Conservation (phyloP, 2,797 vertebrate genomes). For the Rachycentron canadum region DNA sequence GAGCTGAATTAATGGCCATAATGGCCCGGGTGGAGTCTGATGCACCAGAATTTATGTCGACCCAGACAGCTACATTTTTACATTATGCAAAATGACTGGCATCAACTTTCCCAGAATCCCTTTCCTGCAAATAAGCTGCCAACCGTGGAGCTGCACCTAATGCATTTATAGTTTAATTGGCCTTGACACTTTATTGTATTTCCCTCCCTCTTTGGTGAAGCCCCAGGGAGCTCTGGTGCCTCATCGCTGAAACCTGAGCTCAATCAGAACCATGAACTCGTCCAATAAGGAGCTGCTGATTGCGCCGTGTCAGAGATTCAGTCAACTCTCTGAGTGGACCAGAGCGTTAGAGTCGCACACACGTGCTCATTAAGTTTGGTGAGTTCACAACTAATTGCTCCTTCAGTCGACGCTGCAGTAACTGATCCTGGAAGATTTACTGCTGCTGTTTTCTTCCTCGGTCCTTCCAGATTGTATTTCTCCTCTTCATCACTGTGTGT, state of each 20-base stretch:
- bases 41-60: slow-evolving; percentile 42
- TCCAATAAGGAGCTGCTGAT: slow-evolving; percentile 75
- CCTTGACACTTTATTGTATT: slow-evolving; percentile 81
- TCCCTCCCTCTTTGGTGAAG: slow-evolving; percentile 75
- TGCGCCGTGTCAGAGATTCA: slow-evolving; percentile 82
- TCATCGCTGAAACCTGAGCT: slow-evolving; percentile 84
- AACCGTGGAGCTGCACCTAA: slow-evolving; percentile 57
- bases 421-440: slow-evolving; percentile 52
- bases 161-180: slow-evolving; percentile 78
- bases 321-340: slow-evolving; percentile 47
- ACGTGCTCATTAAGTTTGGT: slow-evolving; percentile 57
- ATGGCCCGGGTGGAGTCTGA: slow-evolving; percentile 38
- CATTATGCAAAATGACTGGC: slow-evolving; percentile 57
- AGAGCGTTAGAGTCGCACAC: slow-evolving; percentile 53
- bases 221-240: slow-evolving; percentile 74
- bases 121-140: slow-evolving; percentile 51
- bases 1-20: slow-evolving; percentile 46
- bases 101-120: slow-evolving; percentile 41
- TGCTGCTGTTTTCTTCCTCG: slow-evolving; percentile 30
- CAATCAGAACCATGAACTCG: slow-evolving; percentile 75
- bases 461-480: slow-evolving; percentile 20
- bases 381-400: slow-evolving; percentile 55
- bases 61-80: slow-evolving; percentile 35
- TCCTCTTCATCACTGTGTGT: neutral
- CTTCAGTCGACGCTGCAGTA: slow-evolving; percentile 65